A percentile compares a stretch with the other conserved stretches of the same genome.
Evolutionary conservation across 1,140 invertebrate genomes (phyloP).

Genomic region (Archegozetes longisetosus): DNA sequence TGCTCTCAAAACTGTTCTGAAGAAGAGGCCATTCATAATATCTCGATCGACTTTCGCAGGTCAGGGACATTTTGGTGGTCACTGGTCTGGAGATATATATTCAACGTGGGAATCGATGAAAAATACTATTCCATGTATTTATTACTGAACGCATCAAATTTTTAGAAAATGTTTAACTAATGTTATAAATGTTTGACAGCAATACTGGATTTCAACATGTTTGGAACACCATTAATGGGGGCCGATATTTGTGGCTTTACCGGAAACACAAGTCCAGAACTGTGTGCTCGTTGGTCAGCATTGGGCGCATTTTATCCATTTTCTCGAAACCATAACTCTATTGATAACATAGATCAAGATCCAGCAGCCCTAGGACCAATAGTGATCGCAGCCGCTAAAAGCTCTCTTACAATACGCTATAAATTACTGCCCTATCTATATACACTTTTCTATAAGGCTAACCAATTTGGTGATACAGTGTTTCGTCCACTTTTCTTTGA

Average conservation of each 20-base stretch:
- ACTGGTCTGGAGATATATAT: constrained; percentile 40
- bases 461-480: constrained; percentile 27
- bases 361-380: constrained; percentile 37
- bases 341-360: constrained; percentile 39
- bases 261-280: constrained; percentile 28
- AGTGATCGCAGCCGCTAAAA: constrained; percentile 45
- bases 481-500: constrained; percentile 37
- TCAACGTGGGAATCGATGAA: constrained; percentile 34
- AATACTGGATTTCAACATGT: constrained; percentile 59
- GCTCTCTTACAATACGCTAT: constrained; percentile 50
- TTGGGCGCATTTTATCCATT: constrained; percentile 43
- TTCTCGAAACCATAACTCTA: constrained; percentile 65
- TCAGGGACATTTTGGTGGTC: constrained; percentile 35
- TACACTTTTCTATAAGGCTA: constrained; percentile 29
- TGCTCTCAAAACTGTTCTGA: constrained; percentile 45
- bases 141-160: too few species aligned
- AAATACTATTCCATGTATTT: constrained; percentile 32
- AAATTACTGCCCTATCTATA: constrained; percentile 55
- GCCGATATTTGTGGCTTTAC: constrained; percentile 31
- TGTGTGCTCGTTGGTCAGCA: constrained; percentile 64
- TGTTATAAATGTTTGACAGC: constrained; percentile 45
- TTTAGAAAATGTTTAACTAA: constrained; percentile 60
- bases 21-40: constrained; percentile 35
- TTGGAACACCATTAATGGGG: constrained; percentile 42
- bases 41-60: constrained; percentile 38